Conservation (phyloP, 2,113 vertebrate genomes). For the Xiphophorus hellerii region DNA sequence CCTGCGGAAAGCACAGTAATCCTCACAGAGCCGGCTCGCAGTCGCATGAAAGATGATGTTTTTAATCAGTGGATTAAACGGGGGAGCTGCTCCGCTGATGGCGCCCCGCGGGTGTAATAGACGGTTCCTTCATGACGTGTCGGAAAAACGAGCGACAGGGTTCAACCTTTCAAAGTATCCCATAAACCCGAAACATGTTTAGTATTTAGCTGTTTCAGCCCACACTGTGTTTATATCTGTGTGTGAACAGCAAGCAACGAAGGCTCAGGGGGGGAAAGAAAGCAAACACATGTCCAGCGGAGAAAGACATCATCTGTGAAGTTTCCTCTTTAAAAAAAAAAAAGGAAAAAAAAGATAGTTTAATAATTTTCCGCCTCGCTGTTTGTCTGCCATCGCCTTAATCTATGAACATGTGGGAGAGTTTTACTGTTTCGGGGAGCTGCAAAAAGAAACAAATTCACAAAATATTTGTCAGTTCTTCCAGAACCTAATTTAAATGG, state of each 20-base stretch:
- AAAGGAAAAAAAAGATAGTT: neutral
- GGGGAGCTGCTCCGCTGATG: neutral
- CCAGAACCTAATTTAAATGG: neutral
- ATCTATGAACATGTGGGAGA: neutral
- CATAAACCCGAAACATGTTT: constrained; percentile 17
- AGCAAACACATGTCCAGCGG: neutral
- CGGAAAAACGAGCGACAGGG: constrained; percentile 35
- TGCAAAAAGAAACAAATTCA: no score
- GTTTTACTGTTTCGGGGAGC: no score
- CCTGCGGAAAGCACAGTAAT: constrained; percentile 7
- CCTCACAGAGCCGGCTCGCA: constrained; percentile 5
- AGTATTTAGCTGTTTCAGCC: constrained; percentile 11
- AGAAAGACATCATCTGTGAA: neutral
- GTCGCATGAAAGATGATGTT: neutral
- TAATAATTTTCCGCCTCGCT: neutral
- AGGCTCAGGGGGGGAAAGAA: constrained; percentile 19
- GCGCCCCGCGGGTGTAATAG: constrained; percentile 26
- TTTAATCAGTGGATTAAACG: constrained; percentile 34
- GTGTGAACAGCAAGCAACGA: constrained; percentile 21
- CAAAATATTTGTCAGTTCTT: neutral
- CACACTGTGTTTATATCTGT: constrained; percentile 30
- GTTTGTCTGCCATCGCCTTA: neutral
- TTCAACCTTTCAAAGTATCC: constrained; percentile 14
- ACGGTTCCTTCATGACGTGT: constrained; percentile 12
- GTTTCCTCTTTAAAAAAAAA: neutral